Evolutionary conservation across 1,140 invertebrate species (phyloP), one percentile per base, ranked within the genome.

Genomic region (Zaprionus nigranus): DNA sequence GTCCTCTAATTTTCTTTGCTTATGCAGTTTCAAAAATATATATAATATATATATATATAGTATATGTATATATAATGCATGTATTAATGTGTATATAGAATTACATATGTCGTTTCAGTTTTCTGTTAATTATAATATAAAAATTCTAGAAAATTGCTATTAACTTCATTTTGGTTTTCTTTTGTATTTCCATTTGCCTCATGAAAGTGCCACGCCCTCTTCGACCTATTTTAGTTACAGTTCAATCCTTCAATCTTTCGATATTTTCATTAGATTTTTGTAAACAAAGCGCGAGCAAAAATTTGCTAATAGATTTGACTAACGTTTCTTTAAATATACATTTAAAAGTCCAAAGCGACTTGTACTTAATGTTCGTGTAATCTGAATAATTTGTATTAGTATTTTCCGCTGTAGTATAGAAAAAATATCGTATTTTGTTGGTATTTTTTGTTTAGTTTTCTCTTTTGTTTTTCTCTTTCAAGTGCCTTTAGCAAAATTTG

Each of bases 131-230:
- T 70, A 54, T 86, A 90, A 87, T 91, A 91, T 87, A 91, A 91
- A 91, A 90, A 91, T 91, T 90, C 87, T 90, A 91, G 87, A 91
- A 90, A 90, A 90, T 87, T 86, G 78, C 87, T 90, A 90, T 90
- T 86, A 82, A 90, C 12, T 65, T 6, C 34, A 34, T 51, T 38
- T 38, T 20, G 34, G 17, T 20, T 56, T 56, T 43, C n/a, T 20
- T 66, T 65, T 57, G 34, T 43, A 43, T 67, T 58, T 76, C 60
- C 46, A 59, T 62, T 58, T 58, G 17, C 24, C 12, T 62, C 20
- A 43, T 63, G 51, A 78, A 81, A 84, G 81, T 84, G 73, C 73
- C 81, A 76, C 66, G 66, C 81, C 62, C 64, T 63, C 62, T 61
- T 66, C 67, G 85, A 85, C 75, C 70, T 40, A 40, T 40, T 75